phyloP scores from a whole-genome alignment of 2,888 invertebrate species.

The Gerris lacustris region DNA sequence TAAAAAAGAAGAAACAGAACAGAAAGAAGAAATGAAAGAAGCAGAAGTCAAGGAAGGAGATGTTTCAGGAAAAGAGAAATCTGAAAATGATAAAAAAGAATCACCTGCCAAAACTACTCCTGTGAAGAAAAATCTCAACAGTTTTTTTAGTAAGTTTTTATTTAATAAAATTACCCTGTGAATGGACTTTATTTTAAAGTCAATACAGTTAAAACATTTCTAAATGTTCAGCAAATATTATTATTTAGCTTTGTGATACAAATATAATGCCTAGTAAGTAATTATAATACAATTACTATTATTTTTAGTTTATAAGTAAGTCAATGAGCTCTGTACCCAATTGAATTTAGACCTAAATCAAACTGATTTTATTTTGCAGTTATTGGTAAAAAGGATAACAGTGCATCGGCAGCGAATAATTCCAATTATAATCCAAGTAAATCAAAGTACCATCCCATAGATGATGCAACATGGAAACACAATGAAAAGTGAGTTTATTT shows the following conservation, averaged over 20 bases:
- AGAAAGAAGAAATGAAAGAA: neutral
- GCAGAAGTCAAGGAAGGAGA: neutral
- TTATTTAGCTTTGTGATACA: no score
- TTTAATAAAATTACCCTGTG: slow-evolving; percentile 2
- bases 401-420: slow-evolving; percentile 21
- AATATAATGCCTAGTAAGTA: no score
- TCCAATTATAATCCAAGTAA: slow-evolving; percentile 57
- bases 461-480: slow-evolving; percentile 67
- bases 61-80: slow-evolving; percentile 4
- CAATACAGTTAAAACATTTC: no score
- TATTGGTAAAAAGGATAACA: neutral
- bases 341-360: no score
- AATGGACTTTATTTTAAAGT: no score
- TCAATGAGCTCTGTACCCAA: no score
- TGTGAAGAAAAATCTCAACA: slow-evolving; percentile 6
- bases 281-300: no score
- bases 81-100: neutral
- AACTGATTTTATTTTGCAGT: neutral
- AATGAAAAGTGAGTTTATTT: slow-evolving; percentile 49
- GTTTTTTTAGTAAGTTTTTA: slow-evolving; percentile 19
- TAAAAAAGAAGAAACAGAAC: slow-evolving; percentile 8
- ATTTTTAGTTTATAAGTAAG: no score
- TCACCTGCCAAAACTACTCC: neutral
- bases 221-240: no score
- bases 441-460: slow-evolving; percentile 64